Base-by-base conservation (phyloP, 2,888 invertebrate genomes). In the Osmoderma eremita region DNA sequence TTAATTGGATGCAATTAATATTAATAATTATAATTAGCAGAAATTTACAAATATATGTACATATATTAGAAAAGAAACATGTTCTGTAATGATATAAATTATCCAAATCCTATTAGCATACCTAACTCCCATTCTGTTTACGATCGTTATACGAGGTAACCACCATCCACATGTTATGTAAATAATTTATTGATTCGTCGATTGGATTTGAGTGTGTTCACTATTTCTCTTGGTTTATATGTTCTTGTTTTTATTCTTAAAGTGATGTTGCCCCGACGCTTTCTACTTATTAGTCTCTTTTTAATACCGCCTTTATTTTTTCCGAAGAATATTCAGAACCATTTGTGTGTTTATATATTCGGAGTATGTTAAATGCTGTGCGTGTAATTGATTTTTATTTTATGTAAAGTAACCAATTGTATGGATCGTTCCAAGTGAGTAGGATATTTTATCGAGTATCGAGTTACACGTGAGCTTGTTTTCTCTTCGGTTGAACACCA, bases 321-420 rank as follows among this genome's bases (percentile, higher is more conserved):
- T 56, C 48, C 10, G 36, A 13, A 15, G 24, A 51, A 51, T 51
- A 51, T 30, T 48, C 6, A 20, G n/a, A 48, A 48, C 38, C 30
- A 24, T 42, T 62, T 65, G 56, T 58, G 56, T 67, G 63, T 5
- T 24, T 24, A 5, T 24, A 24, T 24, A 30, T 51, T 51, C 62
- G 38, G 63, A 58, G 58, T 70, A 63, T 50, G 62, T 58, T 63
- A 69, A 68, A 49, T 49, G 65, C 36, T 66, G 41, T 22, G 30
- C 53, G 38, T 69, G 71, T 71, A 71, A 71, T 71, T 71, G 71
- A 71, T 70, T 71, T 71, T 71, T 71, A 71, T 71, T 71, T 70
- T 70, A 70, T 70, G 71, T 69, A 70, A 71, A 70, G 67, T 71
- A 64, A 67, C 68, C 67, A 67, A 69, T 70, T 69, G 71, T 67